Evolutionary conservation across 1,140 invertebrate genomes (phyloP), one percentile per base, ranked within the genome.

Genomic region (Rhizoglyphus robini): DNA sequence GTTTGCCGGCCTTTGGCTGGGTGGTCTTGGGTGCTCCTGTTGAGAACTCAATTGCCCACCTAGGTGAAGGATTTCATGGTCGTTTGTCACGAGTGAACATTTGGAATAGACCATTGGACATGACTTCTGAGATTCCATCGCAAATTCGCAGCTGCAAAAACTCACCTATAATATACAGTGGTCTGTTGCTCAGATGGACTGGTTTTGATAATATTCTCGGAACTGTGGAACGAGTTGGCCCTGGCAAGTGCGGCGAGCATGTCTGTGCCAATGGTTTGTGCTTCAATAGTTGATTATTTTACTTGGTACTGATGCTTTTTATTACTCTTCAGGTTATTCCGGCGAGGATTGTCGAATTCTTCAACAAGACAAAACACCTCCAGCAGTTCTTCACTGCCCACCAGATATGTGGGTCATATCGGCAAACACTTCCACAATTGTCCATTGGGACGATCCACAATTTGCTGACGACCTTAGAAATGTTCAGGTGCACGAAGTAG

Each of bases 21-120:
- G 82, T 92, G 25, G 89, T 89, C 8, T 77, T 97, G 41, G 94
- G 94, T 38, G 88, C 91, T 73, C 88, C 89, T 32, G 71, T 75
- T 20, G 81, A 82, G 61, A 81, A 83, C 60, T 81, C 83, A 72
- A 77, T 83, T 5, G 86, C 86, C 70, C 82, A 85, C 0, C 85
- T 85, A 0, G 87, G 90, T 75, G 79, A 83, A 20, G 90, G 91
- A 11, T 98, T 98, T 83, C 88, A 92, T 79, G 95, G 95, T 20
- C 87, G 90, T 71, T 74, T 98, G 18, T 95, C 90, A 29, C 91
- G 95, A 76, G 86, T 96, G 27, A 91, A 96, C 79, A 82, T 96
- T 58, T 97, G 94, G 91, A 86, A 85, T 69, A 80, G 90, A 47
- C 86, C 88, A 38, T 77, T 97, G 1, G 90, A 95, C 74, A 85